Evolutionary conservation across 2,797 vertebrate species (phyloP).

Genomic region (Bothrops alternatus): DNA sequence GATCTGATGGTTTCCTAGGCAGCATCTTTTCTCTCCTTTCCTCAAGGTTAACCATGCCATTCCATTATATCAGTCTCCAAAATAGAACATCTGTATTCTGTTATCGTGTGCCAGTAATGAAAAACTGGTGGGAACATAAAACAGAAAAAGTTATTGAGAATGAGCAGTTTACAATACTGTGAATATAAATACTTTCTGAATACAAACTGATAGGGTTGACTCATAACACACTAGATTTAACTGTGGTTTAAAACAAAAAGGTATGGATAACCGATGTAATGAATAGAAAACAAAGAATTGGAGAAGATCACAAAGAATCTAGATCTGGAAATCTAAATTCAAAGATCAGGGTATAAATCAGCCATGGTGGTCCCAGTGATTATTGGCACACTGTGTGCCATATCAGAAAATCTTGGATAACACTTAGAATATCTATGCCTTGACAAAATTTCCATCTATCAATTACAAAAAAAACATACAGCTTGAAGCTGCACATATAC

Average conservation of each 20-base stretch:
- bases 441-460: not conserved
- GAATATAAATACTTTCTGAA: not conserved
- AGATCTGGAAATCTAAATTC: not conserved
- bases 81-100: not conserved
- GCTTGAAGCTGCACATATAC: not conserved
- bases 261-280: not conserved
- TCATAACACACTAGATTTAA: not conserved
- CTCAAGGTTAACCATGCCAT: not conserved
- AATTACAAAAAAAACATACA: not conserved
- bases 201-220: not conserved
- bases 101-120: not conserved
- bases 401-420: not conserved
- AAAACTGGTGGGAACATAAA: not conserved
- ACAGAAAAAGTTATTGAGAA: not conserved
- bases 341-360: not conserved
- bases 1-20: not conserved
- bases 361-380: not conserved
- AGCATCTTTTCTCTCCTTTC: not conserved
- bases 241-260: not conserved
- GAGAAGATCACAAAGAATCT: not conserved
- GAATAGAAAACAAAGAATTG: not conserved
- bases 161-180: not conserved
- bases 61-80: not conserved
- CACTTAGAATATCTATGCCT: not conserved
- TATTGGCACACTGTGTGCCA: not conserved